A percentile compares a stretch with the other conserved stretches of the same genome.
These are phyloP conservation scores for Drosophila crucigera DNA, from an alignment of 2,888 invertebrate genomes.

Conservation along the genomic window DNA sequence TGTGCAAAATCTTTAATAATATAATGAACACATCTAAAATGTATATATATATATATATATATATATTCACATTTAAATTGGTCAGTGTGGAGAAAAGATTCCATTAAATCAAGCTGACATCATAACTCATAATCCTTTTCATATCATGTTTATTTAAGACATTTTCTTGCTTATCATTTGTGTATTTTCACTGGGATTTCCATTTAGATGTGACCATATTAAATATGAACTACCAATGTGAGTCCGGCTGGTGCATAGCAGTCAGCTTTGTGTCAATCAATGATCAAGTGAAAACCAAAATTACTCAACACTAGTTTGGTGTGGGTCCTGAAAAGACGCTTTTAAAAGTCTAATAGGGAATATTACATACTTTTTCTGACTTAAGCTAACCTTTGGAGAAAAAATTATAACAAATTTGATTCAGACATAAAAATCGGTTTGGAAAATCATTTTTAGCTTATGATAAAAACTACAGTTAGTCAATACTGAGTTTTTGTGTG, in stretches of 20 bases:
- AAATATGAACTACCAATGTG: background rate
- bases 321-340: background rate
- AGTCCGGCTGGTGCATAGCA: slow-evolving; percentile 6
- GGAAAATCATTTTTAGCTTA: background rate
- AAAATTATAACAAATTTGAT: background rate
- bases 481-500: background rate
- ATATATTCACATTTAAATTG: background rate
- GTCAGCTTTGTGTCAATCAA: slow-evolving; percentile 21
- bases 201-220: background rate
- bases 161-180: background rate
- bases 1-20: slow-evolving; percentile 13
- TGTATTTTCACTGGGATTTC: background rate
- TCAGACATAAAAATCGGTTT: background rate
- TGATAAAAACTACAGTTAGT: background rate
- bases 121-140: slow-evolving; percentile 21
- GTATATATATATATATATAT: background rate
- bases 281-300: background rate
- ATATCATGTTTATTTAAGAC: background rate
- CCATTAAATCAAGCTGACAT: slow-evolving; percentile 16
- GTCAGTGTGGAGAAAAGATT: background rate
- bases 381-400: background rate
- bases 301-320: background rate
- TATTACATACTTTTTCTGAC: background rate
- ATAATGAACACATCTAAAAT: slow-evolving; percentile 1
- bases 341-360: background rate